A percentile compares a stretch with the other conserved stretches of the same genome.
Evolutionary conservation across 2,888 invertebrate genomes (phyloP).

Genomic region (Quadroppia sp.): DNA sequence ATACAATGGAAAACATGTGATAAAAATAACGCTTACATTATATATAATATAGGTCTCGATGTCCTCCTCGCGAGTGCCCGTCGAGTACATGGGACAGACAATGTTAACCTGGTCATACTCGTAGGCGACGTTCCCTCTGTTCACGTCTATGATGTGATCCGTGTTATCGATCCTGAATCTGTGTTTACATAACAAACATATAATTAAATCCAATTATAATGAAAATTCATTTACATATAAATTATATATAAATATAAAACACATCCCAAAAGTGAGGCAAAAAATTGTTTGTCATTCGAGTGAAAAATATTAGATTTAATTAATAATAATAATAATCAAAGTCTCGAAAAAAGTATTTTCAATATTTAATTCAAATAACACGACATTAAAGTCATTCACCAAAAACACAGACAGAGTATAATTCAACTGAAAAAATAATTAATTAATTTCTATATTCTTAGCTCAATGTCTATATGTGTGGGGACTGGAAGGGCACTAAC

Average conservation of each 20-base stretch:
- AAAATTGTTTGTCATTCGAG: conserved; percentile 25
- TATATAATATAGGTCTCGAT: conserved; percentile 94
- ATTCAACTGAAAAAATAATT: conserved; percentile 29
- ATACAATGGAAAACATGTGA: background rate
- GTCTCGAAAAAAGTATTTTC: background rate
- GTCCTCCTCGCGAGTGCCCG: conserved; percentile 74
- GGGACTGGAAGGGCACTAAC: background rate
- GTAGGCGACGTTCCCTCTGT: conserved; percentile 84
- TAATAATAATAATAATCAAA: conserved; percentile 8
- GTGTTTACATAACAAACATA: conserved; percentile 2
- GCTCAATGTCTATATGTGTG: background rate
- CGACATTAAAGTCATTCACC: conserved; percentile 24
- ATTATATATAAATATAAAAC: conserved; percentile 10
- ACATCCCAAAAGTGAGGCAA: background rate
- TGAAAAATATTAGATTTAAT: conserved; percentile 22
- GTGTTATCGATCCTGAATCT: conserved; percentile 95
- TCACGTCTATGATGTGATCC: conserved; percentile 92
- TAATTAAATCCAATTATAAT: conserved; percentile 41
- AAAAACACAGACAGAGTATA: conserved; percentile 18
- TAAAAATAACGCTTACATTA: conserved; percentile 62
- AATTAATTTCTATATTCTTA: conserved; percentile 15
- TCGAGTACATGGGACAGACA: conserved; percentile 86
- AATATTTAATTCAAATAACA: conserved; percentile 9
- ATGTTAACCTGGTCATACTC: conserved; percentile 94
- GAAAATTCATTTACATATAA: conserved; percentile 20